Evolutionary conservation across 2,888 invertebrate genomes (phyloP), one percentile per base, ranked within the genome.

Genomic region (Cephus rjabovi): DNA sequence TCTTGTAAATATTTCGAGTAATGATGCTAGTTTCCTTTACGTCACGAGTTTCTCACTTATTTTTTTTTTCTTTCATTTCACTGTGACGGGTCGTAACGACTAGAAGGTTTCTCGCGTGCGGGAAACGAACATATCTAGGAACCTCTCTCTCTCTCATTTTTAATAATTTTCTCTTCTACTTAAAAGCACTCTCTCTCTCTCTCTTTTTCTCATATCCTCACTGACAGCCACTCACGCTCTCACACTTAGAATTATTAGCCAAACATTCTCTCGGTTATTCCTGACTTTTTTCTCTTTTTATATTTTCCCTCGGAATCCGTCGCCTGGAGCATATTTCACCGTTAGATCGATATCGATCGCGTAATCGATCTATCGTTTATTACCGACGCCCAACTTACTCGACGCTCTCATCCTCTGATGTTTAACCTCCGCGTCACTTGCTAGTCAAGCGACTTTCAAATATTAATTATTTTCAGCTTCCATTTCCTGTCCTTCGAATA

Each of bases 401-500:
- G 56, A 56, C 2, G 56, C 23, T 23, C 23, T 56, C 23, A 15
- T 56, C 23, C 23, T 56, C 23, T 23, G 23, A 9, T 23, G 56
- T 56, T 56, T 56, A 56, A 23, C 56, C 56, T 56, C 23, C 23
- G 15, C 56, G 23, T 56, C 56, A 23, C 56, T 23, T 23, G 56
- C 56, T 23, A 56, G 23, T 0, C 56, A 56, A 56, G 56, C 23
- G 56, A 23, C 56, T 15, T 9, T 9, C 56, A 6, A 23, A 23
- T 56, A 56, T 23, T 0, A 23, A 23, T 23, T 56, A 56, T 56
- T 56, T 15, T 9, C 56, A 56, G 2, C 56, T 56, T 56, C 9
- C 0, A 56, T 23, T 56, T 56, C 23, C 23, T 83, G 79, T 81
- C 81, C 79, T 83, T 80, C 80, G 83, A 85, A 82, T 86, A 85